Evolutionary conservation across 2,113 vertebrate genomes (phyloP).

Genomic region (Bufo gargarizans): DNA sequence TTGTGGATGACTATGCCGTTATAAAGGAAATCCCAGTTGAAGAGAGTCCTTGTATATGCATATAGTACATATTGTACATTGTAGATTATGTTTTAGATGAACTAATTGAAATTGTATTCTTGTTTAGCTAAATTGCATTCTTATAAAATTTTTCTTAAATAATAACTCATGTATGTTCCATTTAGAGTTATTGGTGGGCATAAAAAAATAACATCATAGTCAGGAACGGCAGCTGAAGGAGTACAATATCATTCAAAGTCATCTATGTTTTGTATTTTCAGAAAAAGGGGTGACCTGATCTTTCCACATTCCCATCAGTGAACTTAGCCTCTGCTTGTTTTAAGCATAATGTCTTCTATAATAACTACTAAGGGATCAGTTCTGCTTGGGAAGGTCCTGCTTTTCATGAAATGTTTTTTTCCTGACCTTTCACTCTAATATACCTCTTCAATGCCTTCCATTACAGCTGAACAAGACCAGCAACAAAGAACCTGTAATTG

Average conservation of each 20-base stretch:
- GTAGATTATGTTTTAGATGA: neutral
- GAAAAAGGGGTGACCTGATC: constrained; percentile 25
- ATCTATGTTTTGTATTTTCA: constrained; percentile 18
- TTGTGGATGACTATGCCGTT: too few species aligned
- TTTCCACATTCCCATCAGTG: constrained; percentile 22
- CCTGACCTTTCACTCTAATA: constrained; percentile 27
- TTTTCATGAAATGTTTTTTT: constrained; percentile 22
- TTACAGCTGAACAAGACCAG: constrained; percentile 30
- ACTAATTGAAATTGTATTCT: neutral
- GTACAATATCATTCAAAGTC: neutral
- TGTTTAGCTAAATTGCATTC: neutral
- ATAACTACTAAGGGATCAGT: constrained; percentile 38
- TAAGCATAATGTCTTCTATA: constrained; percentile 25
- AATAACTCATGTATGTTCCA: too few species aligned
- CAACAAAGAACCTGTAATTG: constrained; percentile 44
- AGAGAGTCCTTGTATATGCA: too few species aligned
- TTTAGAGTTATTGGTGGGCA: neutral
- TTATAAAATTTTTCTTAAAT: neutral
- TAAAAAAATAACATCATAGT: neutral
- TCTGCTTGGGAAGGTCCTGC: neutral
- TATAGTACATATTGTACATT: neutral
- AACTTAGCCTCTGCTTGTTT: constrained; percentile 42
- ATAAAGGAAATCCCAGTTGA: too few species aligned
- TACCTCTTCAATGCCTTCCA: constrained; percentile 32
- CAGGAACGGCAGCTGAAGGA: neutral